phyloP scores from a whole-genome alignment of 1,140 invertebrate genomes.

The Agrypnia vestita region DNA sequence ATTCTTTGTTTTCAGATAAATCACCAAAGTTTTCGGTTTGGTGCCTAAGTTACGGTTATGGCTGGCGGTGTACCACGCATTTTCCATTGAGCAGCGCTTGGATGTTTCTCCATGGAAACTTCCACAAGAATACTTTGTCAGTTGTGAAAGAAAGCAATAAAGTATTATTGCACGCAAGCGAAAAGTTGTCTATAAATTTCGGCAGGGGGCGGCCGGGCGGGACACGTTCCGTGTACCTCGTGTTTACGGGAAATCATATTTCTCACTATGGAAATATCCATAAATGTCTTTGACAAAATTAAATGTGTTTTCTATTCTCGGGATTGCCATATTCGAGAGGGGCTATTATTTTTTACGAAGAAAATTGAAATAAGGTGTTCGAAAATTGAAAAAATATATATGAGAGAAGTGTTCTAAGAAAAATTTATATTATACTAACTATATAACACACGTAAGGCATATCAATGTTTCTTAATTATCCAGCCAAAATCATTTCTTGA shows the following conservation, averaged over 20 bases:
- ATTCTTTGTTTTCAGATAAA: slow-evolving; percentile 54
- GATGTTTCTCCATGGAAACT: slow-evolving; percentile 50
- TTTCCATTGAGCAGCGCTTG: slow-evolving; percentile 52
- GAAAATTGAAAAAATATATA: background rate
- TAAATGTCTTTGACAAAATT: background rate
- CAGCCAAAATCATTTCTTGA: too few relatives aligned
- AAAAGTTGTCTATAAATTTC: slow-evolving; percentile 58
- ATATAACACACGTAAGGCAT: too few relatives aligned
- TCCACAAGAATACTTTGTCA: slow-evolving; percentile 57
- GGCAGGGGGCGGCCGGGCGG: slow-evolving; percentile 2
- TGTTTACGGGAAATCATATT: slow-evolving; percentile 14
- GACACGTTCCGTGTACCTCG: slow-evolving; percentile 33
- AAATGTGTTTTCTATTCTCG: too few relatives aligned
- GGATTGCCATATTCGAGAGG: too few relatives aligned
- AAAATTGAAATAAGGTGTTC: too few relatives aligned
- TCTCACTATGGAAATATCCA: background rate
- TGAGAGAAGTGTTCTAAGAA: too few relatives aligned
- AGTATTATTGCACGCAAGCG: slow-evolving; percentile 59
- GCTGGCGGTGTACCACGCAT: slow-evolving; percentile 49
- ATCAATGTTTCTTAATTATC: too few relatives aligned
- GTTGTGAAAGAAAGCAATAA: slow-evolving; percentile 57
- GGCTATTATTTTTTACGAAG: too few relatives aligned
- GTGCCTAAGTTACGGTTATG: slow-evolving; percentile 36
- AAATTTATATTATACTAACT: too few relatives aligned
- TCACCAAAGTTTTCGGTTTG: slow-evolving; percentile 53